Percentiles rank a stretch among this genome's conserved stretches.
Conservation (phyloP, 2,113 vertebrate species). For the Silurus asotus region DNA sequence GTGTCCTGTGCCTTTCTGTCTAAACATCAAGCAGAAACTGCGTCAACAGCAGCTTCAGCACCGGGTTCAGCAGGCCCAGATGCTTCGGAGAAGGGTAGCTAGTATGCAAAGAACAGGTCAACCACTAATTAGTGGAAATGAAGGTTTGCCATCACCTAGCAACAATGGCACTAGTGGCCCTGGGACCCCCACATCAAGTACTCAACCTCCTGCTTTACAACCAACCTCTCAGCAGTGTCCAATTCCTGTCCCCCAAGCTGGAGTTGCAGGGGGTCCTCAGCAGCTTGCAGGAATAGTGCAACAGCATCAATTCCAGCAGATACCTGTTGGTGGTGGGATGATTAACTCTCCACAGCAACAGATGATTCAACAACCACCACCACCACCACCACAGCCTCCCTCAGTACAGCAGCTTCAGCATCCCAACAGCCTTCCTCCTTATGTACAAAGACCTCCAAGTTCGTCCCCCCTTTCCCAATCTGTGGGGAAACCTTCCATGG, state of each 20-base stretch:
- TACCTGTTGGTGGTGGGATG: constrained; percentile 63
- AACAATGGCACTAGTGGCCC: constrained; percentile 75
- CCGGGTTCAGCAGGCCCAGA: constrained; percentile 93
- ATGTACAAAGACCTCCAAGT: constrained; percentile 80
- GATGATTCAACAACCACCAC: constrained; percentile 71
- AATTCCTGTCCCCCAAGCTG: constrained; percentile 63
- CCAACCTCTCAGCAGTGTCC: constrained; percentile 76
- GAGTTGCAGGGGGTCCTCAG: constrained; percentile 61
- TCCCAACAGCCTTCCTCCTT: constrained; percentile 79
- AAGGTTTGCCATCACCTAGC: constrained; percentile 68
- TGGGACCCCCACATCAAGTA: constrained; percentile 86
- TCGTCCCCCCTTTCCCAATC: constrained; percentile 83
- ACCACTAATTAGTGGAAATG: constrained; percentile 68
- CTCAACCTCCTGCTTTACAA: constrained; percentile 87
- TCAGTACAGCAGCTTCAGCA: constrained; percentile 73
- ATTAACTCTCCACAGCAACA: constrained; percentile 72
- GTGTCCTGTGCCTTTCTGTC: constrained; percentile 97
- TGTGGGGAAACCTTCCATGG: constrained; percentile 88
- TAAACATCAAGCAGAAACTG: constrained; percentile 99
- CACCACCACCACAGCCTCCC: constrained; percentile 65
- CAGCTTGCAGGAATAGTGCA: constrained; percentile 65
- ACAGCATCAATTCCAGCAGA: constrained; percentile 68
- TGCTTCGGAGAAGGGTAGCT: constrained; percentile 92
- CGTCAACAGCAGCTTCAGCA: constrained; percentile 96
- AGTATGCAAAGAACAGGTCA: constrained; percentile 92